Evolutionary conservation across 2,113 vertebrate species (phyloP), one percentile per base, ranked within the genome.

Genomic region (Neotoma lepida): DNA sequence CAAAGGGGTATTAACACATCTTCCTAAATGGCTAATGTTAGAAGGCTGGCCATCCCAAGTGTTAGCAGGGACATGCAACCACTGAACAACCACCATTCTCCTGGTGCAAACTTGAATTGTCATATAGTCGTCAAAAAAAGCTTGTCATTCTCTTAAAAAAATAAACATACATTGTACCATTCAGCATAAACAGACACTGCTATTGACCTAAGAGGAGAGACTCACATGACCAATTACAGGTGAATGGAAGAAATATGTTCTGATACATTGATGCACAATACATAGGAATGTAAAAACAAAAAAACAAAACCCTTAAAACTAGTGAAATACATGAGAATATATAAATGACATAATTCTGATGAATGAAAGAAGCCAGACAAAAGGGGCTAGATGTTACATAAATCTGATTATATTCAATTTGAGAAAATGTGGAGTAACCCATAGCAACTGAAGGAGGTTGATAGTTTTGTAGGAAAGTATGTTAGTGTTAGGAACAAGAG

Each of bases 341-440:
- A 49, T 89, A 56, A 68, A 70, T 84, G 89, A 64, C 73, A 80
- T n/a, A 91, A 78, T 89, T 89, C 41, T 91, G 17, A 4, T 88
- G 12, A 74, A 12, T 80, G 54, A 82, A 96, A 93, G 74, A 78
- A 54, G 22, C 5, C 51, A 89, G 39, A 61, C 8, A 13, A 51
- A 49, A 78, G 33, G 18, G 18, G 73, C 46, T 63, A 8, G 17
- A 39, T 58, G 39, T 5, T 51, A 3, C 22, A 1, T 80, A 35
- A 80, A 74, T 86, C 28, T 18, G 33, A 61, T 54, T 78, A 54
- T 24, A 17, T 61, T 26, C 63, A 92, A 64, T 41, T 84, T n/a
- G n/a, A 73, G 78, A 61, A 89, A 91, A 74, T 84, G 68, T 18
- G 61, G 51, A 86, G 10, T 66, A 87, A 66, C 51, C 6, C 4